Base-by-base conservation (phyloP, 2,888 invertebrate genomes). In the Apantesis nais region DNA sequence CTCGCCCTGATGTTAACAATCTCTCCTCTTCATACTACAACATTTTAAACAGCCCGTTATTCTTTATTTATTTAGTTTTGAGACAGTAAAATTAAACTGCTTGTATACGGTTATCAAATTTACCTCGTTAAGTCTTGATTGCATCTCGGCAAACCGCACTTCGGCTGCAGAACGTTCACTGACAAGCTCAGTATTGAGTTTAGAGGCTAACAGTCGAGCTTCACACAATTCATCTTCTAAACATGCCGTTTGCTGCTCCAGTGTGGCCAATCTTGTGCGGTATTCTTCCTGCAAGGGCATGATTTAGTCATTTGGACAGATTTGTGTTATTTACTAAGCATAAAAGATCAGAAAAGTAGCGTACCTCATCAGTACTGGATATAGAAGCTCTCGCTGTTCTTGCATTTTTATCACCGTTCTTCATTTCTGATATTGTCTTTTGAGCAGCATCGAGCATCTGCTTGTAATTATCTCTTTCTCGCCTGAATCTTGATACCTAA, bases 221-320 rank as follows among this genome's bases (percentile, higher is more conserved):
- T 98, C 98, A 60, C 98, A 98, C 48, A 99, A 93, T 88, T 98
- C 98, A 89, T 99, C 98, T 88, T 98, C 98, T 85, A 98, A 96
- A 77, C 97, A 97, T 72, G 97, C 97, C 75, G 98, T 96, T 91
- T 98, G 98, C 86, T 98, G 97, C 86, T 98, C 98, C 75, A 98
- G 89, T 22, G 96, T 95, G 0, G 97, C 96, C 63, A 98, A 96
- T 87, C 97, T 97, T 72, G 95, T 96, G 85, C 97, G 96, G 69
- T 96, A 96, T 85, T 98, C 97, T 88, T 98, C 97, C 88, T 96
- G 88, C 34, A 76, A 80, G 31, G 68, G 34, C 41, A 44, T 62
- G 5, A n/a, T 39, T 29, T 31, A 41, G 12, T 55, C 16, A 37
- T 52, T 16, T 0, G n/a, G 14, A 16, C 25, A 44, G 44, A 44